Conservation (phyloP, 2,113 vertebrate genomes). For the Oreochromis tanganicae region DNA sequence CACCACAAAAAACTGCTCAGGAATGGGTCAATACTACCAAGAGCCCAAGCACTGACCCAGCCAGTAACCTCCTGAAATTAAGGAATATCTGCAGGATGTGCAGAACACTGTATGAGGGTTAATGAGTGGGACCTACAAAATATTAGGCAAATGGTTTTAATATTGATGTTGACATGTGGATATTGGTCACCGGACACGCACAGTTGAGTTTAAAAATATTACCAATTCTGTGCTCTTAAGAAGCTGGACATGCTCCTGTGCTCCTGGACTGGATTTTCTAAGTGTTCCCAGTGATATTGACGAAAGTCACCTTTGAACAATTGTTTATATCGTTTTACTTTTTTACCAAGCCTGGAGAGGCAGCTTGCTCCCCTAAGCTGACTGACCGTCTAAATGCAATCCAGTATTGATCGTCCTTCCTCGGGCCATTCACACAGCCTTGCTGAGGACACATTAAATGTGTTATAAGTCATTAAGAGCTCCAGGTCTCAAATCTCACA, state of each 20-base stretch:
- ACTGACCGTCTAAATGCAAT: slow-evolving; percentile 53
- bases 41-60: neutral
- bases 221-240: neutral
- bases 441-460: slow-evolving; percentile 66
- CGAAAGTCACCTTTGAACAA: slow-evolving; percentile 24
- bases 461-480: slow-evolving; percentile 63
- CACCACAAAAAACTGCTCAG: neutral
- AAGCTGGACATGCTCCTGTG: neutral
- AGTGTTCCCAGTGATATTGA: neutral
- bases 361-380: slow-evolving; percentile 46
- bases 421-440: slow-evolving; percentile 49
- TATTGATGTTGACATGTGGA: neutral
- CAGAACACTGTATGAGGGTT: neutral
- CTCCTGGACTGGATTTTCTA: neutral
- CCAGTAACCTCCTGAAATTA: neutral
- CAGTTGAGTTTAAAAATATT: neutral
- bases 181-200: neutral
- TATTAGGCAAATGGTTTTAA: neutral
- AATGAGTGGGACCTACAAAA: neutral
- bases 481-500: slow-evolving; percentile 51
- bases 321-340: slow-evolving; percentile 40
- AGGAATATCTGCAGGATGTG: neutral
- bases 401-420: slow-evolving; percentile 63
- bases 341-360: slow-evolving; percentile 40
- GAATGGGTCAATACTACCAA: neutral